These are phyloP conservation scores for Clarias batrachus DNA, from an alignment of 2,113 vertebrate species.

Conservation along the genomic window DNA sequence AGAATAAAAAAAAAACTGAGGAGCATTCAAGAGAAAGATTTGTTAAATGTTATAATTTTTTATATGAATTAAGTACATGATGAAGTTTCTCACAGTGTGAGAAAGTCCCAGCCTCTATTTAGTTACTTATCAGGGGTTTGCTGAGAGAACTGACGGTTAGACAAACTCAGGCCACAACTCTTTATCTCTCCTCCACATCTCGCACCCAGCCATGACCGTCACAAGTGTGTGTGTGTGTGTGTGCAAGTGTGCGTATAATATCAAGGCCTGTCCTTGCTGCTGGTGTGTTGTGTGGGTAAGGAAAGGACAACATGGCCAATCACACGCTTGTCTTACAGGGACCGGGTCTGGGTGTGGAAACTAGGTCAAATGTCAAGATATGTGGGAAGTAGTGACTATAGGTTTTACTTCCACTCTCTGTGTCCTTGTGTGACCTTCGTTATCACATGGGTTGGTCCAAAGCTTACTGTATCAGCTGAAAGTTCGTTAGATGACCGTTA, in stretches of 20 bases:
- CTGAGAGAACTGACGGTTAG: conserved; percentile 23
- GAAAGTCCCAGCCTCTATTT: neutral
- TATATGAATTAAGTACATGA: no score
- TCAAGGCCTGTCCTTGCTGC: conserved; percentile 31
- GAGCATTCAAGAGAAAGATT: neutral
- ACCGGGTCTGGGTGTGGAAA: neutral
- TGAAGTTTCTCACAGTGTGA: neutral
- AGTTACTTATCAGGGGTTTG: conserved; percentile 30
- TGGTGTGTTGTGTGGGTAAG: conserved; percentile 1
- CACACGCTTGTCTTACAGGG: neutral
- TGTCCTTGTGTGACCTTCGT: neutral
- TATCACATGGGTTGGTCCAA: neutral
- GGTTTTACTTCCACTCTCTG: neutral
- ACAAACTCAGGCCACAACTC: neutral
- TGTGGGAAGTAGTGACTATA: neutral
- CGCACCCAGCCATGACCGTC: conserved; percentile 31
- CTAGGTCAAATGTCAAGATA: neutral
- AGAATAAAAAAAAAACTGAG: neutral
- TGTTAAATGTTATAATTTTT: no score
- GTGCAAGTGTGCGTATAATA: neutral
- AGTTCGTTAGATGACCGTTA: neutral
- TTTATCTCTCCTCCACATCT: conserved; percentile 51
- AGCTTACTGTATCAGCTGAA: neutral
- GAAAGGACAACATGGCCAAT: conserved; percentile 11
- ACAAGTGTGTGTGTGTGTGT: conserved; percentile 25